Evolutionary conservation across 2,888 invertebrate genomes (phyloP).

Genomic region (Troides aeacus): DNA sequence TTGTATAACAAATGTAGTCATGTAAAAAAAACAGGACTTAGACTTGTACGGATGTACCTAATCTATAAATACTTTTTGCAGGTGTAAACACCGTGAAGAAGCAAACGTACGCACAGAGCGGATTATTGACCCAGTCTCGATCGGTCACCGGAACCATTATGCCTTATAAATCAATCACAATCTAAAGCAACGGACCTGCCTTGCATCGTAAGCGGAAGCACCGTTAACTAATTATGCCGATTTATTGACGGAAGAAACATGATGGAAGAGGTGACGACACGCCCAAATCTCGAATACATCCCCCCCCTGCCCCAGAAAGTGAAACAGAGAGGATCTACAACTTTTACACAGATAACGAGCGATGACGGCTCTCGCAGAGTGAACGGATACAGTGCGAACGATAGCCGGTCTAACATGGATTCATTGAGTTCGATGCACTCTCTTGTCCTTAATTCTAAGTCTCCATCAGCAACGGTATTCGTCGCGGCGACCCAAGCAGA

Average conservation of each 20-base stretch:
- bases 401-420: conserved; percentile 57
- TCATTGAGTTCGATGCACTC: conserved; percentile 78
- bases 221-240: conserved; percentile 74
- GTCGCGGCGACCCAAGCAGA: conserved; percentile 77
- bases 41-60: conserved; percentile 31
- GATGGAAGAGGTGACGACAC: conserved; percentile 78
- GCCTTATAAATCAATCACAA: conserved; percentile 70
- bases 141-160: conserved; percentile 74
- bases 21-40: background rate
- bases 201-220: conserved; percentile 60
- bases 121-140: conserved; percentile 70
- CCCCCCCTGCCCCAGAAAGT: conserved; percentile 81
- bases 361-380: conserved; percentile 51
- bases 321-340: conserved; percentile 69
- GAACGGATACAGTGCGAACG: conserved; percentile 59
- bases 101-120: conserved; percentile 52
- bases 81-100: conserved; percentile 57
- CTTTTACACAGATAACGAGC: conserved; percentile 69
- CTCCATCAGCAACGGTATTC: conserved; percentile 78
- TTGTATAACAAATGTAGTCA: background rate
- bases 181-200: conserved; percentile 64
- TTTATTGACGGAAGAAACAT: conserved; percentile 58
- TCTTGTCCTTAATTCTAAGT: conserved; percentile 78
- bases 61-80: conserved; percentile 53
- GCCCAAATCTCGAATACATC: conserved; percentile 70